Evolutionary conservation across 2,797 vertebrate genomes (phyloP).

Genomic region (Dendrocincla tyrannina): DNA sequence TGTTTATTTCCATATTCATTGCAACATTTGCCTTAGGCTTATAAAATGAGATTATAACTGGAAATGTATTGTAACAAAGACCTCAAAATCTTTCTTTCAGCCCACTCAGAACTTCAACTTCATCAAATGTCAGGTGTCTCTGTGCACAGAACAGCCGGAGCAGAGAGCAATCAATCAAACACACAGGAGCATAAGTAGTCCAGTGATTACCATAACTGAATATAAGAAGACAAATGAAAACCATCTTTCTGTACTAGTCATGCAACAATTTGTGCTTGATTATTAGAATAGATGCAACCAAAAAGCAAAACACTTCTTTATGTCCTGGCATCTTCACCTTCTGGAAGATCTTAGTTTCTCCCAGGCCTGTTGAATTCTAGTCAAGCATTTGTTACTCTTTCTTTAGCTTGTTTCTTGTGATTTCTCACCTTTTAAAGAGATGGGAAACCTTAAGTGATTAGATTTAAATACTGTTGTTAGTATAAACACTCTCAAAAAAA

Average conservation of each 20-base stretch:
- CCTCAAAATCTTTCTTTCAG: not conserved
- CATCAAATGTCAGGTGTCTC: not conserved
- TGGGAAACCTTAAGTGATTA: not conserved
- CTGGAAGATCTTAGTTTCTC: not conserved
- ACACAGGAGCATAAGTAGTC: not conserved
- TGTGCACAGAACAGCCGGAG: not conserved
- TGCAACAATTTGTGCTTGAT: conserved; percentile 17
- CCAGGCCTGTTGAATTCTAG: not conserved
- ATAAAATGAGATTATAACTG: not conserved
- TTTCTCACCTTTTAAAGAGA: not conserved
- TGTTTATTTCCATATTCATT: conserved; percentile 10
- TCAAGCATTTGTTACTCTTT: not conserved
- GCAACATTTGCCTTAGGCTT: not conserved
- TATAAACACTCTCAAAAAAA: not conserved
- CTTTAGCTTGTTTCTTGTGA: not conserved
- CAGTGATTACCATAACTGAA: conserved; percentile 27
- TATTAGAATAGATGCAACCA: conserved; percentile 5
- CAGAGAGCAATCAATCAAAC: not conserved
- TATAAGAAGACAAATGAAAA: conserved; percentile 37
- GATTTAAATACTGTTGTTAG: not conserved
- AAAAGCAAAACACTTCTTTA: not conserved
- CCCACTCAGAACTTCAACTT: not conserved
- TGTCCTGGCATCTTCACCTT: not conserved
- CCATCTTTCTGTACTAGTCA: not conserved
- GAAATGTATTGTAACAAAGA: not conserved